These are phyloP conservation scores for Corythaeola cristata DNA, from an alignment of 2,113 vertebrate species.

Conservation along the genomic window DNA sequence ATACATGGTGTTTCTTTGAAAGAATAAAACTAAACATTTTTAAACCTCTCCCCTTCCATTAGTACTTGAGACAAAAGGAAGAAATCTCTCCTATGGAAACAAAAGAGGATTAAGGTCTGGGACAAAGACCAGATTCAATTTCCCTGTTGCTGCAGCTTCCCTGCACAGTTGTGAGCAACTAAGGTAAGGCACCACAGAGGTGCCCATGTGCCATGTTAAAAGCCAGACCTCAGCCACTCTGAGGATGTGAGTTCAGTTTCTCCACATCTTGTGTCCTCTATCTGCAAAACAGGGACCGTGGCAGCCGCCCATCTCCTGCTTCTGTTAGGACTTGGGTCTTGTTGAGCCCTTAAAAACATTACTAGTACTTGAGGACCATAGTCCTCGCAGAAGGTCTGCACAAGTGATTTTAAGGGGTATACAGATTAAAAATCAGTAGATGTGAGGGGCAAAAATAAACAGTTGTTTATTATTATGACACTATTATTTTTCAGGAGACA, in stretches of 20 bases:
- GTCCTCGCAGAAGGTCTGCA: background rate
- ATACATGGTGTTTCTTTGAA: background rate
- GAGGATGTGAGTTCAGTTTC: background rate
- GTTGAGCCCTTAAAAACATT: background rate
- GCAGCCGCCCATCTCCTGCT: background rate
- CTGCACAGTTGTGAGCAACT: background rate
- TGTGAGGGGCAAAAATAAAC: background rate
- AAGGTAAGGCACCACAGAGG: background rate
- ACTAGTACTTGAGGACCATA: background rate
- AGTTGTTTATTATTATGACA: background rate
- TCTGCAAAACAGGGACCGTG: background rate
- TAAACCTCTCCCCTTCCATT: background rate
- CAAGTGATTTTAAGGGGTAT: background rate
- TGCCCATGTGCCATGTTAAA: background rate
- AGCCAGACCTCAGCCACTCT: background rate
- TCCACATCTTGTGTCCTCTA: accelerated
- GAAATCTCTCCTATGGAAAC: background rate
- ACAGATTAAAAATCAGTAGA: background rate
- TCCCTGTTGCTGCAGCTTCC: background rate
- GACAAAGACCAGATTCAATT: background rate
- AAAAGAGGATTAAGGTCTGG: background rate
- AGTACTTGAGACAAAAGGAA: background rate
- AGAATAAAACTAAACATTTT: background rate
- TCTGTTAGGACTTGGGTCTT: no score
- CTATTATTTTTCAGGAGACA: background rate